Evolutionary conservation across 2,888 invertebrate species (phyloP), one percentile per base, ranked within the genome.

Genomic region (Drosophila recens): DNA sequence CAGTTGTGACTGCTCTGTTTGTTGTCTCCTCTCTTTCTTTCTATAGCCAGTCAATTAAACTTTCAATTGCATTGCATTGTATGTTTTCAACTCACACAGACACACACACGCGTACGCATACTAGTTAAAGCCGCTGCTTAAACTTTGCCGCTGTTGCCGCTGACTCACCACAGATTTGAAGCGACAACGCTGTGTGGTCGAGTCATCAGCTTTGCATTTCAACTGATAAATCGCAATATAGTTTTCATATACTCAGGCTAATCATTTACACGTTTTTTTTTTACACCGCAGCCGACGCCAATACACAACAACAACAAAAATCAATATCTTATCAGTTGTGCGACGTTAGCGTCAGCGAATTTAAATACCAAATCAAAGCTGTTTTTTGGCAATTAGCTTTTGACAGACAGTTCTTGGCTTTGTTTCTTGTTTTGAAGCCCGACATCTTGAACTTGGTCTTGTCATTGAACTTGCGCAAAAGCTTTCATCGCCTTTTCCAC

Each of bases 271-370:
- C 53, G 45, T 79, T 73, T 45, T 61, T 61, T 69, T n/a, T 30
- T 27, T 27, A 27, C 27, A 27, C 27, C 1, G 13, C 58, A 53
- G 10, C 20, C 42, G 20, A 48, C 4, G 45, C 64, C 45, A 45
- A 36, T 1, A 38, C 15, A 17, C 10, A 58, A 30, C 23, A 78
- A 48, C 45, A 46, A 68, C 17, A 17, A 56, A 80, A 82, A 87
- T 82, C 87, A 68, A 82, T 83, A 83, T 75, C 82, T 87, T 83
- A 83, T 83, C 83, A 87, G 79, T 54, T n/a, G 15, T 48, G 42
- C 56, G 67, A 23, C 33, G 51, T 34, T 23, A 62, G 40, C 42
- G 58, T 40, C 33, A 49, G 38, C 38, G 17, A 58, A 65, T 46
- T 36, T 8, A 46, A 36, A 34, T 56, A 30, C 9, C 34, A 57